Percentiles rank a stretch among this genome's conserved stretches.
Conservation (phyloP, 2,888 invertebrate genomes). For the Dasypolia templi region DNA sequence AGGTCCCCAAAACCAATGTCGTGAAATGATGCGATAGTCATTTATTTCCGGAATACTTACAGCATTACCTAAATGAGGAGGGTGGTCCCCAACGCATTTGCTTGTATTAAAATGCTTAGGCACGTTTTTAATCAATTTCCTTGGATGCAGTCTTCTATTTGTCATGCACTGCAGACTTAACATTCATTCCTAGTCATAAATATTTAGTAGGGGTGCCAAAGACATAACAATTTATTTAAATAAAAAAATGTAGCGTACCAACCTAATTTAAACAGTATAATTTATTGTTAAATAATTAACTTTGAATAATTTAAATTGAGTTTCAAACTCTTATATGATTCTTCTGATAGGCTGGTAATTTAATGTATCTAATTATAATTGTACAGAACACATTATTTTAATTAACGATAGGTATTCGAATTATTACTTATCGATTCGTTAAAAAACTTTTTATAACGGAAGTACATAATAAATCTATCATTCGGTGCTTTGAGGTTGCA, state of each 20-base stretch:
- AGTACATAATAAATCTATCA: slow-evolving; percentile 50
- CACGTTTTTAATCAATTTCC: slow-evolving; percentile 75
- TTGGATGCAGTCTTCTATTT: slow-evolving; percentile 50
- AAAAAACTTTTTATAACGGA: slow-evolving; percentile 41
- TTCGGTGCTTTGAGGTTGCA: slow-evolving; percentile 3
- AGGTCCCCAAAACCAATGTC: slow-evolving; percentile 5
- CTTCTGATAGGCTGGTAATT: slow-evolving; percentile 30
- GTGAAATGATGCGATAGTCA: slow-evolving; percentile 39
- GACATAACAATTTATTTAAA: slow-evolving; percentile 27
- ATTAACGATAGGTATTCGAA: slow-evolving; percentile 43
- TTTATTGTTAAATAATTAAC: slow-evolving; percentile 41
- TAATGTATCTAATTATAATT: slow-evolving; percentile 23
- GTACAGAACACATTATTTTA: slow-evolving; percentile 37
- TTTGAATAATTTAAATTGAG: slow-evolving; percentile 36
- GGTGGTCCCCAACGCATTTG: slow-evolving; percentile 63
- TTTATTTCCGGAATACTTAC: slow-evolving; percentile 57
- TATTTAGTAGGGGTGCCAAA: slow-evolving; percentile 46
- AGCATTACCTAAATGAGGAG: slow-evolving; percentile 52
- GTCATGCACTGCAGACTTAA: slow-evolving; percentile 46
- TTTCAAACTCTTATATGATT: slow-evolving; percentile 45
- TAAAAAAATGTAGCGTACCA: neutral
- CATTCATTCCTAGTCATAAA: slow-evolving; percentile 48
- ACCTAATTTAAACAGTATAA: slow-evolving; percentile 44
- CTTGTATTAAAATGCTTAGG: slow-evolving; percentile 72
- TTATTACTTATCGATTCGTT: slow-evolving; percentile 39